Base-by-base conservation (phyloP, 2,797 vertebrate species). In the Enteromius argenteus region DNA sequence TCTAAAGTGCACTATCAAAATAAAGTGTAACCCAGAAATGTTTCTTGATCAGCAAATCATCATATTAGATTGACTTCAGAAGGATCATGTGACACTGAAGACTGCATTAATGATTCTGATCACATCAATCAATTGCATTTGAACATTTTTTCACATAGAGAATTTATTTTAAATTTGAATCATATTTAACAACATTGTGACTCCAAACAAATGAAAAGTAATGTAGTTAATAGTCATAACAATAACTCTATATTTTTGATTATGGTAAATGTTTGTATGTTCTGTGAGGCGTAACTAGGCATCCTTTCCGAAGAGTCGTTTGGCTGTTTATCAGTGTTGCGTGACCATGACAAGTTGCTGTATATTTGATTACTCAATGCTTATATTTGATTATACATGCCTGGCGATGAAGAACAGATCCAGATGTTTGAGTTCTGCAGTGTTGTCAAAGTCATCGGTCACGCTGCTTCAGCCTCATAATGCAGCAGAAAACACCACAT, bases 391-490 rank as follows among this genome's bases (percentile, higher is more conserved):
- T 74, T 53, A 74, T 74, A n/a, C 49, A 53, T 74, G 49, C 72
- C 72, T 74, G 49, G 49, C 19, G 72, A 53, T 14, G 72, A 49
- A 74, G 72, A 74, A 53, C 49, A 53, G 30, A 74, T 74, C 49
- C 72, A 74, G 72, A 74, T 74, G 72, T 74, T 74, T 35, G 10
- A 74, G 30, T 53, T 53, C 30, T n/a, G 7, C 72, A n/a, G 71
- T 74, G 30, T 74, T 74, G 72, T 74, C 72, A 74, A 74, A 56
- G 72, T 37, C 19, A 74, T 74, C 32, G 30, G 72, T 74, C 49
- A 74, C 35, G 72, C 72, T 74, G 49, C 49, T 74, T 53, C 72
- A 74, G 49, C 51, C 19, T 53, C 30, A 14, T 53, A 74, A 74
- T 53, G 30, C 49, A 74, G 21, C 72, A 74, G 49, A 49, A 74